Conservation (phyloP, 2,888 invertebrate genomes). For the Scotopteryx bipunctaria region DNA sequence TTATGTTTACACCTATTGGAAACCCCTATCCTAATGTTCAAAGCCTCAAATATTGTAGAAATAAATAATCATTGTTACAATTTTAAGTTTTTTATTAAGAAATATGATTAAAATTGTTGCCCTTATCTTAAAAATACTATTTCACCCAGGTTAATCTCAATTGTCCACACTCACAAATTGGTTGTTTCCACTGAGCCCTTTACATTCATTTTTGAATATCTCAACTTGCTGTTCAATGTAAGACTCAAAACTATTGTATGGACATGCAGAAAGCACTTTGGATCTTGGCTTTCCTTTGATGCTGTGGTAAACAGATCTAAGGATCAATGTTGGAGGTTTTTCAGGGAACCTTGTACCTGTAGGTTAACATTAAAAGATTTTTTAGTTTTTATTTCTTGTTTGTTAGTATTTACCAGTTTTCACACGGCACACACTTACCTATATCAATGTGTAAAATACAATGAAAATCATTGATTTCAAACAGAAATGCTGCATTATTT, state of each 20-base stretch:
- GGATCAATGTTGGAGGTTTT: constrained; percentile 76
- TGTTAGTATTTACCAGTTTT: not conserved
- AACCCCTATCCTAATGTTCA: constrained; percentile 6
- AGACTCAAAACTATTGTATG: constrained; percentile 73
- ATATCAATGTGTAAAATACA: constrained; percentile 84
- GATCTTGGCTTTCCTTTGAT: constrained; percentile 71
- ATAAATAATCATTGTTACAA: constrained; percentile 26
- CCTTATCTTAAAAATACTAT: too few species aligned
- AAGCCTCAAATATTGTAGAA: constrained; percentile 20
- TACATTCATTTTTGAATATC: constrained; percentile 76
- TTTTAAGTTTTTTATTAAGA: constrained; percentile 2
- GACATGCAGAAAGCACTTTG: constrained; percentile 68
- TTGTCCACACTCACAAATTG: constrained; percentile 60
- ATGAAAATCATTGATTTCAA: constrained; percentile 85
- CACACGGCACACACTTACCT: constrained; percentile 54
- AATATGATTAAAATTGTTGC: not conserved
- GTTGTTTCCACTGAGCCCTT: constrained; percentile 50
- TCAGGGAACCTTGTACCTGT: constrained; percentile 80
- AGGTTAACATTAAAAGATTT: constrained; percentile 32
- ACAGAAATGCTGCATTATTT: constrained; percentile 81
- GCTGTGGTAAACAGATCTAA: constrained; percentile 83
- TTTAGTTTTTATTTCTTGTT: too few species aligned
- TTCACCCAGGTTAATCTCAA: constrained; percentile 28
- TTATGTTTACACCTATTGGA: not conserved
- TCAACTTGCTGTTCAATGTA: constrained; percentile 77